Evolutionary conservation across 2,113 vertebrate species (phyloP), one percentile per base, ranked within the genome.

Genomic region (Prolemur simus): DNA sequence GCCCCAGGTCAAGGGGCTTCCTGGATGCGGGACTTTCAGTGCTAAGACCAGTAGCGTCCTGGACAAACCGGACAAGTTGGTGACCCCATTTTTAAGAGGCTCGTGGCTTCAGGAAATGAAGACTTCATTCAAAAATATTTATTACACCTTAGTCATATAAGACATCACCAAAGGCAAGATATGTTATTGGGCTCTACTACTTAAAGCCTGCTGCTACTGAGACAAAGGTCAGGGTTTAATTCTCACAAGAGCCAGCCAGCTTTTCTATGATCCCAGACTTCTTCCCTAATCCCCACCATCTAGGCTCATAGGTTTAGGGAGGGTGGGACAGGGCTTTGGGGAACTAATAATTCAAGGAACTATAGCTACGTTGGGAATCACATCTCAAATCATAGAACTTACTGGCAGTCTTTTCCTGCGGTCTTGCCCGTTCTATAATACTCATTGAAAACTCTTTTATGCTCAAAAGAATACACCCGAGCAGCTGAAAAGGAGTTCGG

Each of bases 401-500:
- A 10, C 29, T 39, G 94, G 85, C 47, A 37, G 0, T 20, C 27
- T 29, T 83, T 74, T 42, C 2, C 58, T 37, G 0, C 45, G 68
- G 32, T 32, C 7, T 34, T 47, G 13, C 68, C 84, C 10, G 34
- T 87, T 87, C 74, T 89, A 74, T 73, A 76, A 68, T 77, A 54
- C 81, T 90, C 85, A 87, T 14, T 63, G 93, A 82, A 96, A 80
- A 93, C 34, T 66, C 84, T 71, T 92, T 97, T 92, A 52, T 89
- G 71, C 84, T 66, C 93, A 85, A 54, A 95, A 90, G 71, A 95
- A 74, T 60, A 86, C 88, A 85, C 56, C 58, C 27, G 39, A 93
- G 71, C 52, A 25, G 47, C n/a, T 64, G 64, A 83, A 96, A 93
- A 88, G 45, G 71, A 47, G 88, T 13, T 6, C 14, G 90, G 4